Evolutionary conservation across 2,888 invertebrate genomes (phyloP), one percentile per base, ranked within the genome.

Genomic region (Idaea biselata): DNA sequence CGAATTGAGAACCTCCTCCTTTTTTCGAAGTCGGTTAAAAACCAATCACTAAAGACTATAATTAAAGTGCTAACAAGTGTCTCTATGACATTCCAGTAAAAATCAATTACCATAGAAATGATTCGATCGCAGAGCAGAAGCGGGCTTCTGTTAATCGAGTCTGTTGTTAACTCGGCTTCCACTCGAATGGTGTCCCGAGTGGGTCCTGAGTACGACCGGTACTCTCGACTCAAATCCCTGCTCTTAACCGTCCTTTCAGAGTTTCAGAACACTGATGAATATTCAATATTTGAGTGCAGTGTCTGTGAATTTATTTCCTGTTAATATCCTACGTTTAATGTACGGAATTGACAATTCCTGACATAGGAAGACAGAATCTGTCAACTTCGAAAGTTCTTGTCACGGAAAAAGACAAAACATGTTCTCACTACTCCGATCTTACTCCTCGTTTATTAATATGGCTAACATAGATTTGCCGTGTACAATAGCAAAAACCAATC

Each of bases 171-270:
- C 71, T 72, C 70, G 66, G 63, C 64, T 68, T 67, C 63, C 71
- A 76, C 69, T 78, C 75, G 73, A 79, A 73, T 73, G 70, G 74
- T 76, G 75, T 79, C 73, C 73, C 70, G 64, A 59, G 61, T 73
- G 74, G 74, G 78, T 81, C 82, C 76, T 60, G 69, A 77, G 71
- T 78, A 77, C 75, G 70, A 63, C 68, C 68, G 71, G 64, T 69
- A 69, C 72, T 25, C 25, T 25, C 68, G 72, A 62, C 68, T 14
- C 0, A 14, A 14, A 44, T 44, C 44, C 11, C 14, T 44, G 44
- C 44, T 44, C 44, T 7, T 14, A 5, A 3, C 44, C 14, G 44
- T 14, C 44, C 14, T 44, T 44, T 44, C 44, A 44, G 5, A 25
- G 44, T 32, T 32, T 32, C 44, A 44, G 5, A 44, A 4, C 44